phyloP scores from a whole-genome alignment of 2,888 invertebrate genomes.

The Synanthedon andrenaeformis region DNA sequence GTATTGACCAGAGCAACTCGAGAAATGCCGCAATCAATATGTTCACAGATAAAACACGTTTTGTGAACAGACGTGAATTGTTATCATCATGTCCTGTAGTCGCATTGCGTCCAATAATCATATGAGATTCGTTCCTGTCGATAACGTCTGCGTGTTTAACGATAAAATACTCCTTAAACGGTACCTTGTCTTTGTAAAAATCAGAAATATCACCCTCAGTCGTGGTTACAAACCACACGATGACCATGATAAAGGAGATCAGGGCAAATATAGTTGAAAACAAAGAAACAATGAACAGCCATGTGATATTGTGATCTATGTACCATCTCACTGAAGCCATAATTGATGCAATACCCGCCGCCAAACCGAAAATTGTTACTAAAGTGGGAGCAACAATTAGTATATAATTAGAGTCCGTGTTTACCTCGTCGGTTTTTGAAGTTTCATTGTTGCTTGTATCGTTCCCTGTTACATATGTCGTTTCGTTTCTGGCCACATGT shows the following conservation, averaged over 20 bases:
- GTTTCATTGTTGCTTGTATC: slow-evolving; percentile 13
- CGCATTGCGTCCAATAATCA: slow-evolving; percentile 37
- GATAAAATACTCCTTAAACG: slow-evolving; percentile 44
- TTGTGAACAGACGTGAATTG: slow-evolving; percentile 39
- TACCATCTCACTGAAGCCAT: slow-evolving; percentile 76
- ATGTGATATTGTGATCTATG: slow-evolving; percentile 73
- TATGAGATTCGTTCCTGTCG: slow-evolving; percentile 45
- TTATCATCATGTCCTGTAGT: slow-evolving; percentile 19
- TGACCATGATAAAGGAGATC: slow-evolving; percentile 46
- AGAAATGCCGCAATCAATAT: slow-evolving; percentile 70
- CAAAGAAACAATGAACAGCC: slow-evolving; percentile 70
- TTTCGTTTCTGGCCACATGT: slow-evolving; percentile 8
- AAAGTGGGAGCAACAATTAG: slow-evolving; percentile 61
- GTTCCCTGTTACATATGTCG: slow-evolving; percentile 6
- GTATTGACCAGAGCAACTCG: slow-evolving; percentile 71
- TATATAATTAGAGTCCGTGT: slow-evolving; percentile 26
- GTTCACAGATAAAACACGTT: slow-evolving; percentile 68
- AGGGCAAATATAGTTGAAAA: slow-evolving; percentile 66
- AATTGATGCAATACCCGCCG: slow-evolving; percentile 66
- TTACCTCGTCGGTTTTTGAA: slow-evolving; percentile 4
- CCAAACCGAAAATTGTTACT: slow-evolving; percentile 61
- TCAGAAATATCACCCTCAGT: slow-evolving; percentile 42
- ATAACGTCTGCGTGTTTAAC: slow-evolving; percentile 47
- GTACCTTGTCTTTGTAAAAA: slow-evolving; percentile 51
- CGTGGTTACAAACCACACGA: slow-evolving; percentile 49